Percentiles rank a stretch among this genome's conserved stretches.
Conservation (phyloP, 2,888 invertebrate genomes). For the Morpho helenor region DNA sequence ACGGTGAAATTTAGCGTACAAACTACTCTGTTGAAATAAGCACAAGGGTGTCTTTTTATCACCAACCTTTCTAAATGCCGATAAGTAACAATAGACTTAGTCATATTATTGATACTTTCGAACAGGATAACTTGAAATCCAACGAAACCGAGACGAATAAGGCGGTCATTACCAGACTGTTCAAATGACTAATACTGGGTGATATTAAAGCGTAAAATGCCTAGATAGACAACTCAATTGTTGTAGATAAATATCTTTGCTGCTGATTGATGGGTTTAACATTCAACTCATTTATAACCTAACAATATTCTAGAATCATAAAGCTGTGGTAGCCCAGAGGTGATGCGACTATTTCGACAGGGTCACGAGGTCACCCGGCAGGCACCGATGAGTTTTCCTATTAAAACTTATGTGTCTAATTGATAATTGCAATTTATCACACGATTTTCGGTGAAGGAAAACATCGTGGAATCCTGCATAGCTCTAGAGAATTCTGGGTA, state of each 20-base stretch:
- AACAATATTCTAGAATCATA: too few species aligned
- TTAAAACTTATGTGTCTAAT: too few species aligned
- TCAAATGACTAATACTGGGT: constrained; percentile 16
- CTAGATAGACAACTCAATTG: background rate
- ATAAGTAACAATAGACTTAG: constrained; percentile 19
- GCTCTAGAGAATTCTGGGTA: too few species aligned
- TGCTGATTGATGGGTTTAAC: too few species aligned
- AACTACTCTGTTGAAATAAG: constrained; percentile 6
- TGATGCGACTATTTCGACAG: too few species aligned
- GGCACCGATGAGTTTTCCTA: too few species aligned
- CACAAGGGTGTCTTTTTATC: constrained; percentile 14
- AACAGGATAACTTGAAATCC: constrained; percentile 23
- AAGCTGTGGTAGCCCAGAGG: too few species aligned
- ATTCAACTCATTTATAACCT: too few species aligned
- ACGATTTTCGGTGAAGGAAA: too few species aligned
- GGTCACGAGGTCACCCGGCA: too few species aligned
- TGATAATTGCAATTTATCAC: too few species aligned
- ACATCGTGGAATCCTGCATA: too few species aligned
- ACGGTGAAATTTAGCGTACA: background rate
- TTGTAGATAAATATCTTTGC: background rate
- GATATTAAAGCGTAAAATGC: constrained; percentile 10
- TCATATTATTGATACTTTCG: constrained; percentile 21
- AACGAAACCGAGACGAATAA: constrained; percentile 18
- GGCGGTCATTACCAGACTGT: constrained; percentile 21
- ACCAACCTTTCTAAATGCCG: constrained; percentile 14